Evolutionary conservation across 1,140 invertebrate genomes (phyloP).

Genomic region (Drosophila oshimai): DNA sequence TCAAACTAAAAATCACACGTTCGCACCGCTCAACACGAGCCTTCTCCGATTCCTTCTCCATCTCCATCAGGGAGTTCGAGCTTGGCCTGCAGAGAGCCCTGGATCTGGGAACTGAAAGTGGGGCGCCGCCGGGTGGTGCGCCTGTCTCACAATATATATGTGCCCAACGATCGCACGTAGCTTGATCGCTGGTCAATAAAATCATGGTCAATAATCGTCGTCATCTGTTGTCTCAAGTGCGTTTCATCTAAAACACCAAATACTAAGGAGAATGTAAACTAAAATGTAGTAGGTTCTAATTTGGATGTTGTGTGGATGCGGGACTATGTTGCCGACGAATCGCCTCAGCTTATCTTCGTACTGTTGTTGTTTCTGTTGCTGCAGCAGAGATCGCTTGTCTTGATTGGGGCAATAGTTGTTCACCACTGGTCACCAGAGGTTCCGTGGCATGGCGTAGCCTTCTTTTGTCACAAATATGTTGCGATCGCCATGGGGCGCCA

Average conservation of each 20-base stretch:
- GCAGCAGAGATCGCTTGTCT: slow-evolving; percentile 63
- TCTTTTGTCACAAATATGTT: slow-evolving; percentile 82
- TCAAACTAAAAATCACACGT: slow-evolving; percentile 39
- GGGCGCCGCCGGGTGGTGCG: neutral
- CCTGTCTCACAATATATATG: slow-evolving; percentile 38
- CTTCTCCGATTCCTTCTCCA: slow-evolving; percentile 7
- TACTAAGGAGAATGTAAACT: slow-evolving; percentile 78
- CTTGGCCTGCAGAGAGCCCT: slow-evolving; percentile 32
- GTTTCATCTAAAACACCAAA: slow-evolving; percentile 83
- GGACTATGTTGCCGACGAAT: slow-evolving; percentile 77
- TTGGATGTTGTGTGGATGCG: slow-evolving; percentile 66
- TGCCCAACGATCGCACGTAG: slow-evolving; percentile 8
- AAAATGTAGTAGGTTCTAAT: slow-evolving; percentile 80
- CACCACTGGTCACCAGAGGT: slow-evolving; percentile 83
- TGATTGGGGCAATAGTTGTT: slow-evolving; percentile 72
- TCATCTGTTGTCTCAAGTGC: slow-evolving; percentile 81
- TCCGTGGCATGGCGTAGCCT: slow-evolving; percentile 82
- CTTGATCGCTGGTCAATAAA: slow-evolving; percentile 42
- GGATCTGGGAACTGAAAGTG: slow-evolving; percentile 54
- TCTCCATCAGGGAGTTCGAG: slow-evolving; percentile 26
- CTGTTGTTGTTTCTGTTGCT: slow-evolving; percentile 51
- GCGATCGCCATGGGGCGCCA: slow-evolving; percentile 46
- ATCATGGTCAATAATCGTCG: slow-evolving; percentile 72
- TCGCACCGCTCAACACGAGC: slow-evolving; percentile 28
- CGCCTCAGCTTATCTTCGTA: slow-evolving; percentile 59